Base-by-base conservation (phyloP, 37 sponge, comb jelly and placozoan genomes). In the Chondrosia reniformis region DNA sequence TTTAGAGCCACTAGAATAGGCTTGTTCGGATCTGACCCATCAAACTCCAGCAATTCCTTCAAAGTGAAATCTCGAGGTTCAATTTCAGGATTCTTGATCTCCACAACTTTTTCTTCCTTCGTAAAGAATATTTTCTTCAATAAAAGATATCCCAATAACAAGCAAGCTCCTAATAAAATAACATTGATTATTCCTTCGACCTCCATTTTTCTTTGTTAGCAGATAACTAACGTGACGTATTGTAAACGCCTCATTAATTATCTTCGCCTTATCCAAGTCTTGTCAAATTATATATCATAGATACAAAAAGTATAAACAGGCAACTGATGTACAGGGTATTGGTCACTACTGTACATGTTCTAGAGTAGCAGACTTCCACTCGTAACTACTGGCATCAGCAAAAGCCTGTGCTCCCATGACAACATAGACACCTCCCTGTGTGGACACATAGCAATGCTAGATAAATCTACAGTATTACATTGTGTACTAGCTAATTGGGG, bases 1-100 rank as follows among this genome's bases (percentile, higher is more conserved):
- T 45, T 76, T n/a, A 83, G 55, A 1, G 84, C 84, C 8, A 83
- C 36, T 12, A 46, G 37, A n/a, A 83, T 28, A 6, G 84, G 84
- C 46, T 83, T 83, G 37, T 40, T 24, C 21, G 63, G 52, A 30
- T 83, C 84, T 12, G 46, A 63, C 12, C 84, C 84, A 38, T 83
- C 64, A 12, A 59, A 83, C 36, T 75, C 84, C 2, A 28, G 46
- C 19, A 83, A 33, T 46, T 75, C 46, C 42, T 78, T 65, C 42
- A 76, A 36, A 0, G 76, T 83, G 19, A 71, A 69, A 45, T 80
- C 81, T 1, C 81, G 42, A 2, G 64, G 65, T 3, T 57, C 63
- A 17, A 79, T 79, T 33, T 59, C 49, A 4, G 79, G 79, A 17
- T 22, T 1, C 10, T 69, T 69, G 43, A 39, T 44, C 22, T 38